These are phyloP conservation scores for Tinea pellionella DNA, from an alignment of 2,888 invertebrate species.

Conservation along the genomic window DNA sequence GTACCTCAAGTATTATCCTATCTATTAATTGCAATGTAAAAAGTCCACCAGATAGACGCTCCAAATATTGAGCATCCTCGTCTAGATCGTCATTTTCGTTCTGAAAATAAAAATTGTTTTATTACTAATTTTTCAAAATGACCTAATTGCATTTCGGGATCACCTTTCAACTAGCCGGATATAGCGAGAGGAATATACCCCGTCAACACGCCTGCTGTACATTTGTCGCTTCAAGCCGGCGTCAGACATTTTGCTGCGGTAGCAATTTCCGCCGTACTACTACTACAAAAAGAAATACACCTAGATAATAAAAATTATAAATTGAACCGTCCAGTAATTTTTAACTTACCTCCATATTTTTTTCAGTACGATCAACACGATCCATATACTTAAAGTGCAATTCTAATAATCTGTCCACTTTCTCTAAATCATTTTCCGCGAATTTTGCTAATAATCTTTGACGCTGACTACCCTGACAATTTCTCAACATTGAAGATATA, in stretches of 20 bases:
- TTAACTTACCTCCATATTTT: slow-evolving; percentile 72
- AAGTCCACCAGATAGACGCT: slow-evolving; percentile 92
- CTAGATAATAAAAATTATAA: too few relatives aligned
- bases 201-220: too few relatives aligned
- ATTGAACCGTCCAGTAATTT: background rate
- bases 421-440: slow-evolving; percentile 97
- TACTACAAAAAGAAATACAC: too few relatives aligned
- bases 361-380: slow-evolving; percentile 88
- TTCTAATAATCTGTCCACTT: slow-evolving; percentile 95
- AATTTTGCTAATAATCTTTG: slow-evolving; percentile 95
- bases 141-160: too few relatives aligned
- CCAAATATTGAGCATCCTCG: slow-evolving; percentile 89
- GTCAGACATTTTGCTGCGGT: too few relatives aligned
- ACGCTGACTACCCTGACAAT: slow-evolving; percentile 90
- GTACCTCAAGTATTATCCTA: slow-evolving; percentile 84
- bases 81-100: slow-evolving; percentile 76
- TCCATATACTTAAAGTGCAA: slow-evolving; percentile 97
- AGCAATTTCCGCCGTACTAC: too few relatives aligned
- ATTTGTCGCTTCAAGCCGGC: too few relatives aligned
- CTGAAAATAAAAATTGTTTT: slow-evolving; percentile 24
- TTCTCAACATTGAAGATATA: slow-evolving; percentile 91
- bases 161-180: too few relatives aligned
- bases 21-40: slow-evolving; percentile 96
- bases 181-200: too few relatives aligned
- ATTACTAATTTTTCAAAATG: too few relatives aligned